Evolutionary conservation across 1,140 invertebrate genomes (phyloP).

Genomic region (Drosophila sechellia): DNA sequence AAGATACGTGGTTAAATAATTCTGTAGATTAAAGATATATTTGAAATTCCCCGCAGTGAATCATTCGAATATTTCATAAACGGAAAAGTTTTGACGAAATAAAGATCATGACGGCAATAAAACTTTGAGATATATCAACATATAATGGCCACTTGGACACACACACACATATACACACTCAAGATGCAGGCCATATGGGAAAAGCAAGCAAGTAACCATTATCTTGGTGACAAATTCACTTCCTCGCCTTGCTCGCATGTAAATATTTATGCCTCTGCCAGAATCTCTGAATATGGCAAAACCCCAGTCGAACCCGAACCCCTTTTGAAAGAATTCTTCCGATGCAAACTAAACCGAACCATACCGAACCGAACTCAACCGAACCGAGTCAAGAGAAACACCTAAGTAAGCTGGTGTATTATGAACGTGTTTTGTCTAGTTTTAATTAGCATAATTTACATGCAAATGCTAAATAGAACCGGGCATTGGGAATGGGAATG

Average conservation of each 20-base stretch:
- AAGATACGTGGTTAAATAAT: not conserved
- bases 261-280: not conserved
- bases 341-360: slow-evolving; percentile 21
- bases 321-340: slow-evolving; percentile 51
- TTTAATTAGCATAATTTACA: slow-evolving; percentile 81
- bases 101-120: not conserved
- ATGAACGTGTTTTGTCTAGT: slow-evolving; percentile 78
- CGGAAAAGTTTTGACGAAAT: not conserved
- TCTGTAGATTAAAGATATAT: not conserved
- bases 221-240: slow-evolving; percentile 20
- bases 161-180: not conserved
- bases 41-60: not conserved
- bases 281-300: slow-evolving; percentile 16
- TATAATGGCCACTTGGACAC: slow-evolving; percentile 3
- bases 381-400: slow-evolving; percentile 56
- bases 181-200: slow-evolving; percentile 1
- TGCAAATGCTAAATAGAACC: slow-evolving; percentile 74
- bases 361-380: slow-evolving; percentile 22
- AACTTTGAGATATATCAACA: slow-evolving; percentile 1
- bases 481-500: not conserved
- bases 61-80: slow-evolving; percentile 6
- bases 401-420: slow-evolving; percentile 62
- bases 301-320: not conserved
- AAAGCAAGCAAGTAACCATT: slow-evolving; percentile 13
- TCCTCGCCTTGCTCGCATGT: not conserved